Evolutionary conservation across 2,888 invertebrate species (phyloP).

Genomic region (Timema podura): DNA sequence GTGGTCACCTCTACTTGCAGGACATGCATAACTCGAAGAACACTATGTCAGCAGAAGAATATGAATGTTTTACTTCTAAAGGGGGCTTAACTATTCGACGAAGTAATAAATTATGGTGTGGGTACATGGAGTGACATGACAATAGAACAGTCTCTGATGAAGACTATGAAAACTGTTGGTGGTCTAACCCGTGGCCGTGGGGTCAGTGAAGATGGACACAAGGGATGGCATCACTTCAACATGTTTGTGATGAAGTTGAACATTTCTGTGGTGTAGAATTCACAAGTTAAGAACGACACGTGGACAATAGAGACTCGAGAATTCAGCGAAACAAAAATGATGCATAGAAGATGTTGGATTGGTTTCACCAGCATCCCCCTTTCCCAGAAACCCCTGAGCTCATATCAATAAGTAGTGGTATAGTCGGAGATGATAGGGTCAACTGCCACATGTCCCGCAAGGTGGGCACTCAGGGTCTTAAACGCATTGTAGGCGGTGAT

Average conservation of each 20-base stretch:
- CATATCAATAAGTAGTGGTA: background rate
- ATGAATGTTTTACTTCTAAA: conserved; percentile 15
- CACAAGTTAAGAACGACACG: conserved; percentile 11
- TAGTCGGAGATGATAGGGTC: too few species aligned
- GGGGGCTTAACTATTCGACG: conserved; percentile 15
- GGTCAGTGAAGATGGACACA: conserved; percentile 9
- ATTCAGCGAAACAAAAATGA: conserved; percentile 1
- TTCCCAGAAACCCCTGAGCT: background rate
- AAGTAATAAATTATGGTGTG: conserved; percentile 20
- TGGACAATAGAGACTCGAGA: conserved; percentile 16
- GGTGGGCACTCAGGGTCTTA: too few species aligned
- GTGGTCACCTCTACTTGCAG: conserved; percentile 31
- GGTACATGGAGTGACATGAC: conserved; percentile 17
- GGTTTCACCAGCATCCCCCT: background rate
- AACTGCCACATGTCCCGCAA: too few species aligned
- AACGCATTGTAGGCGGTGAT: too few species aligned
- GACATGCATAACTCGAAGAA: conserved; percentile 25
- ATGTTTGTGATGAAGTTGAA: conserved; percentile 12
- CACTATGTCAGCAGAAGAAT: conserved; percentile 16
- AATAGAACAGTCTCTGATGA: conserved; percentile 21
- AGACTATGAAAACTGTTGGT: conserved; percentile 16
- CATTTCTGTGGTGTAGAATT: conserved; percentile 8
- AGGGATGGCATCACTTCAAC: background rate
- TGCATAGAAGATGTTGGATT: background rate
- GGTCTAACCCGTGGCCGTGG: background rate